Percentiles rank a stretch among this genome's conserved stretches.
phyloP scores from a whole-genome alignment of 2,113 vertebrate genomes.

The Psilopsiagon aymara region DNA sequence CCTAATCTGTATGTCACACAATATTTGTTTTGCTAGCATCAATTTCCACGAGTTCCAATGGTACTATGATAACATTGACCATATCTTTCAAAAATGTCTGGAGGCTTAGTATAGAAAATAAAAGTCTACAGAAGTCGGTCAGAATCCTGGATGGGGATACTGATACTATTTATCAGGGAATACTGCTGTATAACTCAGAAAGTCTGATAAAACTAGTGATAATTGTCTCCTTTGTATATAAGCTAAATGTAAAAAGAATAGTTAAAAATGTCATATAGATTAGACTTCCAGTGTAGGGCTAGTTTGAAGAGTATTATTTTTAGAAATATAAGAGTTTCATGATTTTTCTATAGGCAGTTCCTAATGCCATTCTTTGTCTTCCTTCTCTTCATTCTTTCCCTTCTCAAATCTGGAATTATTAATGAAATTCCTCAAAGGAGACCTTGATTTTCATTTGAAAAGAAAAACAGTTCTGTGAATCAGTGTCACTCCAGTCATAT shows the following conservation, averaged over 20 bases:
- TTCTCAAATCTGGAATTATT: neutral
- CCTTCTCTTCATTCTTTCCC: neutral
- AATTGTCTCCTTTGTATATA: neutral
- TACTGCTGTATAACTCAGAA: neutral
- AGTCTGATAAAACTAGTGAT: neutral
- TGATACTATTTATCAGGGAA: neutral
- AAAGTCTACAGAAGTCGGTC: neutral
- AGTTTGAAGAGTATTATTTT: neutral
- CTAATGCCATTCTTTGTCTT: neutral
- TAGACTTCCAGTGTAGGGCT: neutral
- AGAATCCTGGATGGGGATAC: neutral
- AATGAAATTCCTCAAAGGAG: neutral
- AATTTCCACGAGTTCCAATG: neutral
- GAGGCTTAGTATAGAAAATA: neutral
- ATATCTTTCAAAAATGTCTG: neutral
- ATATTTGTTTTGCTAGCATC: neutral
- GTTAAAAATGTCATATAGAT: neutral
- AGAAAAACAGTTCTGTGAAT: neutral
- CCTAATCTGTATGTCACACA: neutral
- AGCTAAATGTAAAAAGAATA: neutral
- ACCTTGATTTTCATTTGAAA: neutral
- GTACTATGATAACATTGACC: neutral
- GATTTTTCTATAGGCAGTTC: neutral
- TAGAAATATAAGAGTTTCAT: neutral
- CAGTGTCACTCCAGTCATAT: neutral